Conservation (phyloP, 1,140 invertebrate genomes). For the Cepaea nemoralis region DNA sequence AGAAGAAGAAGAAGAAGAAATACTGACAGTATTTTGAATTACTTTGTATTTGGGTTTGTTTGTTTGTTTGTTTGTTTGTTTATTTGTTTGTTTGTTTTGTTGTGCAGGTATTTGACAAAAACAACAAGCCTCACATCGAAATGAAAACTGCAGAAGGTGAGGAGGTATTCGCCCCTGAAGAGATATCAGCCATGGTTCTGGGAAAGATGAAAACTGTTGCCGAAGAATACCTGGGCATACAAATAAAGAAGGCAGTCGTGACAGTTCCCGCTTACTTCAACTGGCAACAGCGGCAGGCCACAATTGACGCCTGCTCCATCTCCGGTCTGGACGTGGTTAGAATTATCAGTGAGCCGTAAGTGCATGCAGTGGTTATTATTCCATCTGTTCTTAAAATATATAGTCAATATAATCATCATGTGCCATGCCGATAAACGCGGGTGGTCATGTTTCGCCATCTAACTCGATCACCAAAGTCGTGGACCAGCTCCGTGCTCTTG, state of each 20-base stretch:
- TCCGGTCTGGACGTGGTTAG: constrained; percentile 97
- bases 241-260: constrained; percentile 97
- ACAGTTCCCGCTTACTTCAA: constrained; percentile 99
- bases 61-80: no score
- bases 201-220: constrained; percentile 98
- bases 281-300: constrained; percentile 96
- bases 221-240: constrained; percentile 95
- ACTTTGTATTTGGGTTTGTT: no score
- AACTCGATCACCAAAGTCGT: no score
- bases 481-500: no score
- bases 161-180: constrained; percentile 94
- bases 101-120: constrained; percentile 83
- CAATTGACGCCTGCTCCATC: constrained; percentile 84
- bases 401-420: no score
- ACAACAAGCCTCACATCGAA: constrained; percentile 85
- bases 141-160: constrained; percentile 78
- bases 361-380: no score
- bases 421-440: no score
- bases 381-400: no score
- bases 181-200: constrained; percentile 98
- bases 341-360: constrained; percentile 97
- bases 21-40: no score
- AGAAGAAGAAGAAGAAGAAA: no score
- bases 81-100: no score
- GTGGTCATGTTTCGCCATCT: no score